Evolutionary conservation across 2,113 vertebrate species (phyloP).

Genomic region (Aepyceros melampus): DNA sequence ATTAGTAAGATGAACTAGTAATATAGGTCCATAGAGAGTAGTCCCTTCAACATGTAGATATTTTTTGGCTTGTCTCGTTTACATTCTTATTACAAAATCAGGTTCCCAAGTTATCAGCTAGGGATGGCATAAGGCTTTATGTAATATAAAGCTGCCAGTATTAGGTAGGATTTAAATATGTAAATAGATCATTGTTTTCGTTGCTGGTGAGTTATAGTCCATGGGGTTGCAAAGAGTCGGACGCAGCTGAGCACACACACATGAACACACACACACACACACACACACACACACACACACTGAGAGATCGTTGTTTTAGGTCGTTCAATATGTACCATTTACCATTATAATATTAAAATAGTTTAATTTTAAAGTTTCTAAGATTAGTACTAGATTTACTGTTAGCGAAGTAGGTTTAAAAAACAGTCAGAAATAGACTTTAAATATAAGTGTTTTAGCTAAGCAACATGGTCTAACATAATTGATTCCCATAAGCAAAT

Average conservation of each 20-base stretch:
- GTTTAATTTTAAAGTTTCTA: not conserved
- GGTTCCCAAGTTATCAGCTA: not conserved
- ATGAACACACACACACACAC: too few species aligned
- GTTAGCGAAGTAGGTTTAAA: not conserved
- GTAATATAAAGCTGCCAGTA: not conserved
- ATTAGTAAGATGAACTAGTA: not conserved
- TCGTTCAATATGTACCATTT: not conserved
- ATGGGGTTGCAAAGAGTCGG: not conserved
- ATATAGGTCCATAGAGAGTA: not conserved
- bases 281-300: not conserved
- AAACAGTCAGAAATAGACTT: not conserved
- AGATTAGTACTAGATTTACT: not conserved
- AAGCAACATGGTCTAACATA: not conserved
- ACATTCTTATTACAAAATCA: not conserved
- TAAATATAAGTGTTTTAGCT: not conserved
- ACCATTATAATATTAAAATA: not conserved
- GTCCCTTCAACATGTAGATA: not conserved
- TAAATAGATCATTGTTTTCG: not conserved
- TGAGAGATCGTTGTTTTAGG: not conserved
- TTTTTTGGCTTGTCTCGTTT: not conserved
- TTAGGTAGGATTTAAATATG: not conserved
- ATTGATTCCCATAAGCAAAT: not conserved
- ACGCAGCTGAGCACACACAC: not conserved
- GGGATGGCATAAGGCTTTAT: not conserved
- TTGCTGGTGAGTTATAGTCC: not conserved